Evolutionary conservation across 2,113 vertebrate species (phyloP).

Genomic region (Ctenomys sociabilis): DNA sequence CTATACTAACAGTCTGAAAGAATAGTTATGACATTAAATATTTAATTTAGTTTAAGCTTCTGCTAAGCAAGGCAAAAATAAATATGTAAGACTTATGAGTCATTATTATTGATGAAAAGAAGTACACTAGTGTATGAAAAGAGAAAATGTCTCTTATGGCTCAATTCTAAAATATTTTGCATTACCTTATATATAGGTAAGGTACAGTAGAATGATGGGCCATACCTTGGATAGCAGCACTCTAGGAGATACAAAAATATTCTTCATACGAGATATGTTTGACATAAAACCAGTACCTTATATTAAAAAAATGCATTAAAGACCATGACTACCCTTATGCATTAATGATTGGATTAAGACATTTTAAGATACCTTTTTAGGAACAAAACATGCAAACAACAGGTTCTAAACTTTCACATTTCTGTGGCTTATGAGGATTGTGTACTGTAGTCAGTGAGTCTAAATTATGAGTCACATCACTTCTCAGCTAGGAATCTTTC

Average conservation of each 20-base stretch:
- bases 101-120: slow-evolving; percentile 24
- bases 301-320: background rate
- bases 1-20: background rate
- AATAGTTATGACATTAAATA: slow-evolving; percentile 19
- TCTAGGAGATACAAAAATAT: background rate
- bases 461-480: background rate
- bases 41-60: slow-evolving; percentile 60
- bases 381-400: background rate
- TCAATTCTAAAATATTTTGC: slow-evolving; percentile 30
- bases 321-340: background rate
- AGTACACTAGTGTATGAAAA: background rate
- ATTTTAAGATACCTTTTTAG: background rate
- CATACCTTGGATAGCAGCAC: background rate
- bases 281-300: background rate
- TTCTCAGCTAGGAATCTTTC: slow-evolving; percentile 13
- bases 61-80: slow-evolving; percentile 20
- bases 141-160: background rate
- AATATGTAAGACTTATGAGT: background rate
- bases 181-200: background rate
- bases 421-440: background rate
- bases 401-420: background rate
- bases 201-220: background rate
- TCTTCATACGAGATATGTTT: background rate
- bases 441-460: background rate
- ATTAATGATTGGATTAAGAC: background rate